Evolutionary conservation across 2,797 vertebrate species (phyloP).

Genomic region (Thaleichthys pacificus): DNA sequence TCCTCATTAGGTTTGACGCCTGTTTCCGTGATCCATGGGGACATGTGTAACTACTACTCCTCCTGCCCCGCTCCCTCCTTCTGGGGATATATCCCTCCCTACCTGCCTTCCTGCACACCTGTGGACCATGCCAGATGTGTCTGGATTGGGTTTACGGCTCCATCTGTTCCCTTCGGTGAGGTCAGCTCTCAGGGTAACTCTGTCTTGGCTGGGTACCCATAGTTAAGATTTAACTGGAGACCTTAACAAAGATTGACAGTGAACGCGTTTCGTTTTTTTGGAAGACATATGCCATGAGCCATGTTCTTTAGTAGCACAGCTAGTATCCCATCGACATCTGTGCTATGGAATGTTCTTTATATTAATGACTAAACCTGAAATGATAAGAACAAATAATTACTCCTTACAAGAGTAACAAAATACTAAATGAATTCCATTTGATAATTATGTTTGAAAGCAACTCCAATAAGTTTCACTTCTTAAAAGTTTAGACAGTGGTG

Average conservation of each 20-base stretch:
- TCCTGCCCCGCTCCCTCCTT: neutral
- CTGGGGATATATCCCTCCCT: neutral
- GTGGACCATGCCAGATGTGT: slow-evolving; percentile 11
- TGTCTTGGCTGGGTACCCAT: slow-evolving; percentile 13
- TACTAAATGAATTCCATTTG: neutral
- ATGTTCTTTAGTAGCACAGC: neutral
- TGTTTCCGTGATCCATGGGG: neutral
- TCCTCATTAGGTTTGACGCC: slow-evolving; percentile 20
- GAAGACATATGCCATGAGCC: neutral
- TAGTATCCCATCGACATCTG: neutral
- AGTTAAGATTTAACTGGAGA: neutral
- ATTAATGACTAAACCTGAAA: too few species aligned
- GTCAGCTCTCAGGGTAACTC: slow-evolving; percentile 44
- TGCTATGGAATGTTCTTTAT: neutral
- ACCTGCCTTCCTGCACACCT: neutral
- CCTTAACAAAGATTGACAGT: neutral
- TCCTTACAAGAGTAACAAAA: neutral
- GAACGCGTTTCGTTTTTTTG: neutral
- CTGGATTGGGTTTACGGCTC: slow-evolving; percentile 27
- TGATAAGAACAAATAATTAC: neutral
- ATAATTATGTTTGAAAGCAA: slow-evolving; percentile 13
- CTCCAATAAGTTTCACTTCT: slow-evolving; percentile 6
- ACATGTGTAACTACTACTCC: neutral
- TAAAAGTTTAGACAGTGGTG: slow-evolving; percentile 29
- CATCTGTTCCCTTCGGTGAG: slow-evolving; percentile 32